phyloP scores from a whole-genome alignment of 2,797 vertebrate species.

The Galaxias olidus region DNA sequence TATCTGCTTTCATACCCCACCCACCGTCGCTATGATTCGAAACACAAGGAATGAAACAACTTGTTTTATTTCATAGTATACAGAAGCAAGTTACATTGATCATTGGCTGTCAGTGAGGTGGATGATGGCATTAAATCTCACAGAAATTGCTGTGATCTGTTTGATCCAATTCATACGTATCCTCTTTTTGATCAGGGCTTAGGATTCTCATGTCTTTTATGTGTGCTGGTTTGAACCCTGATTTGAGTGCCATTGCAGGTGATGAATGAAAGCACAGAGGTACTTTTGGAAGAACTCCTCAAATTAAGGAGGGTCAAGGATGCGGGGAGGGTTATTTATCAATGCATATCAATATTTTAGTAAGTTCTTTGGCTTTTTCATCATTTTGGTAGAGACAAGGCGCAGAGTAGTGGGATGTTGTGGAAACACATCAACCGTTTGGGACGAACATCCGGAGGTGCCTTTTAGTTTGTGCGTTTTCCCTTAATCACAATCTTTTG shows the following conservation, averaged over 20 bases:
- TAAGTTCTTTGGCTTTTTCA: constrained; percentile 15
- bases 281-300: constrained; percentile 28
- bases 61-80: not conserved
- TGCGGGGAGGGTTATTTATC: constrained; percentile 23
- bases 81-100: constrained; percentile 38
- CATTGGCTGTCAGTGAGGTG: constrained; percentile 57
- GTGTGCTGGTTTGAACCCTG: constrained; percentile 53
- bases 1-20: no score
- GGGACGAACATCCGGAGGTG: constrained; percentile 62
- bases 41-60: no score
- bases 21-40: no score
- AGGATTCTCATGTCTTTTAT: constrained; percentile 50
- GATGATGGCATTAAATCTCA: constrained; percentile 45
- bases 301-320: constrained; percentile 27
- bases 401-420: constrained; percentile 21
- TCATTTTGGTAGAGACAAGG: constrained; percentile 36
- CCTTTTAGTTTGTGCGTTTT: constrained; percentile 66
- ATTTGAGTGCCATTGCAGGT: constrained; percentile 50
- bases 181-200: constrained; percentile 49
- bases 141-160: constrained; percentile 36
- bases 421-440: constrained; percentile 29
- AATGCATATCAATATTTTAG: constrained; percentile 38
- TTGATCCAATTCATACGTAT: constrained; percentile 43
- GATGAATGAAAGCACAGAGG: constrained; percentile 29
- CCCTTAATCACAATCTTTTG: constrained; percentile 28